Evolutionary conservation across 2,113 vertebrate species (phyloP).

Genomic region (Myodes glareolus): DNA sequence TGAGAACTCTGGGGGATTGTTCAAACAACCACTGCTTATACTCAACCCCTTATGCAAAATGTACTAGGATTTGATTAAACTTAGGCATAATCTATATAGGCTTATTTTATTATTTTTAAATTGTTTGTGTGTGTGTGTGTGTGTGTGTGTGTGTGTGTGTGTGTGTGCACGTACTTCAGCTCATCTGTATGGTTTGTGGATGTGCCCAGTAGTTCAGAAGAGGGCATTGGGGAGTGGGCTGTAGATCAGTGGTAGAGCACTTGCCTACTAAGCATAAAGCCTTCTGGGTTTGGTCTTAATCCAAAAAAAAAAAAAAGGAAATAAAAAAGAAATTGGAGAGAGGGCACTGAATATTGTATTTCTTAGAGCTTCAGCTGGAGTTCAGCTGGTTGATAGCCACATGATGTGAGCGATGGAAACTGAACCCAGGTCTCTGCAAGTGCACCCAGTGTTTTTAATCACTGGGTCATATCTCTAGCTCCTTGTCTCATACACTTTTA

Average conservation of each 20-base stretch:
- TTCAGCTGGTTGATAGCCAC: background rate
- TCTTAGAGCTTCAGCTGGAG: background rate
- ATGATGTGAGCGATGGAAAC: background rate
- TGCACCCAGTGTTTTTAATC: too few species aligned
- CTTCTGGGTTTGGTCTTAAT: background rate
- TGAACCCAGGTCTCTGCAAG: background rate
- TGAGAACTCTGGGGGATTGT: background rate
- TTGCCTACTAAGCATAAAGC: background rate
- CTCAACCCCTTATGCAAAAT: background rate
- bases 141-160: background rate
- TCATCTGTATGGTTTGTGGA: background rate
- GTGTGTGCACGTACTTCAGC: background rate
- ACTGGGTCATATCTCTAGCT: too few species aligned
- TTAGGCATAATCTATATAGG: background rate
- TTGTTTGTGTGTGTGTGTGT: background rate
- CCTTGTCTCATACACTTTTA: background rate
- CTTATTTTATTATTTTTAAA: background rate
- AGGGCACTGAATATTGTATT: background rate
- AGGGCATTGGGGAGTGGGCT: background rate
- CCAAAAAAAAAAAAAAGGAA: too few species aligned
- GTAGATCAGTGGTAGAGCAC: background rate
- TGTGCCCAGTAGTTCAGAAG: background rate
- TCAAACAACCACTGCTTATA: background rate
- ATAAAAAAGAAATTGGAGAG: too few species aligned
- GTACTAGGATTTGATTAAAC: background rate